Conservation (phyloP, 2,888 invertebrate genomes). For the Dynastes grantii region DNA sequence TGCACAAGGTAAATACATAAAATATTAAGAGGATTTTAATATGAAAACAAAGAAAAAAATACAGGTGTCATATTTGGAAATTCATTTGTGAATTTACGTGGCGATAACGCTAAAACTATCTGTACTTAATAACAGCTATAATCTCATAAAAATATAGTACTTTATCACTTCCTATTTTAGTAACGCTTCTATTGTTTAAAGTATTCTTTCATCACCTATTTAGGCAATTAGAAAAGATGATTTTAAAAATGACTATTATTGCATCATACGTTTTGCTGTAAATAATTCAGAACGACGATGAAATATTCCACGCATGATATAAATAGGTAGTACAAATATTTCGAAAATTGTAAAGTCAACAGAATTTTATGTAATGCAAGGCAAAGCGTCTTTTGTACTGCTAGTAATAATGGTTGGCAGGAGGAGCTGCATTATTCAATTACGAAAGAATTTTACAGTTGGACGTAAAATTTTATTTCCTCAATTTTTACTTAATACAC, state of each 20-base stretch:
- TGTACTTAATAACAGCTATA: no score
- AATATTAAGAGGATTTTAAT: no score
- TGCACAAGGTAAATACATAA: no score
- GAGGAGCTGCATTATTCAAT: conserved; percentile 5
- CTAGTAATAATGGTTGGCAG: neutral
- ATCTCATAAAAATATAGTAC: no score
- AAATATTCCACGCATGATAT: conserved; percentile 8
- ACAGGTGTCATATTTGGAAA: no score
- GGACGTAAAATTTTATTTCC: neutral
- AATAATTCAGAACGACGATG: neutral
- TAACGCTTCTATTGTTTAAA: no score
- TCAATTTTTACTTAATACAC: conserved; percentile 64
- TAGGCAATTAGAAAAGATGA: no score
- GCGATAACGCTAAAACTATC: no score
- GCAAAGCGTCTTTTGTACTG: neutral
- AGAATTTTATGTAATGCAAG: conserved; percentile 6
- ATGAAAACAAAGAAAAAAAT: no score
- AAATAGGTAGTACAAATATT: conserved; percentile 1
- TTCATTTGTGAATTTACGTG: no score
- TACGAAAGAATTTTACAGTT: neutral
- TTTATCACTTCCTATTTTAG: no score
- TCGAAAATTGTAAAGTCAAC: conserved; percentile 3
- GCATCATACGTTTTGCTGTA: neutral
- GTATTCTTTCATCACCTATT: no score
- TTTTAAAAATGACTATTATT: neutral